A percentile compares a stretch with the other conserved stretches of the same genome.
Conservation (phyloP, 2,888 invertebrate genomes). For the Rhagonycha lutea region DNA sequence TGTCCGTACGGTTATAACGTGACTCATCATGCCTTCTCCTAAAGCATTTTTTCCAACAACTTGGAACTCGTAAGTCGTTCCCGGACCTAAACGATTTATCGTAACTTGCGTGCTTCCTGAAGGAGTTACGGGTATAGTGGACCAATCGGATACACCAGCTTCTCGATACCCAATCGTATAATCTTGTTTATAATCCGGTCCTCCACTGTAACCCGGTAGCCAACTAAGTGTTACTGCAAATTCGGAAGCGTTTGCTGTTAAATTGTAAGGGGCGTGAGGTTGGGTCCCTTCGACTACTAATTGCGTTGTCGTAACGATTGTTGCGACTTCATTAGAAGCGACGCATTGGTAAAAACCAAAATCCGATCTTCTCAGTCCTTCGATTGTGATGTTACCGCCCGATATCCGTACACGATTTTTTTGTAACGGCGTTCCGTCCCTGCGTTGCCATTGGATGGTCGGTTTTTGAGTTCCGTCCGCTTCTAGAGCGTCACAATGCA, state of each 20-base stretch:
- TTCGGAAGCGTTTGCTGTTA: conserved; percentile 86
- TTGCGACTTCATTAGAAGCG: conserved; percentile 93
- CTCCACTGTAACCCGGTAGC: conserved; percentile 95
- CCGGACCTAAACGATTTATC: conserved; percentile 87
- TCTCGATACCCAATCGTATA: conserved; percentile 95
- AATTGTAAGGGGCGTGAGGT: conserved; percentile 96
- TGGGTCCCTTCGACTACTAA: conserved; percentile 92
- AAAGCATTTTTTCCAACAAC: conserved; percentile 93
- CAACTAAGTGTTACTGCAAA: conserved; percentile 90
- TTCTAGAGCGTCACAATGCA: conserved; percentile 93
- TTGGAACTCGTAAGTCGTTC: conserved; percentile 94
- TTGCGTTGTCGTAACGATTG: conserved; percentile 88
- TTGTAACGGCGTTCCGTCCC: conserved; percentile 81
- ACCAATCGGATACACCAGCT: conserved; percentile 87
- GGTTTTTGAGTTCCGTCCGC: conserved; percentile 92
- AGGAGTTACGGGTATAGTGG: conserved; percentile 90
- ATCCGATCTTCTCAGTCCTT: conserved; percentile 83
- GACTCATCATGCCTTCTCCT: conserved; percentile 95
- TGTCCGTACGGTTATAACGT: conserved; percentile 86
- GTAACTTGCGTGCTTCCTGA: conserved; percentile 89
- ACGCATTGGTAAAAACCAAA: conserved; percentile 96
- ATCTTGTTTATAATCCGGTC: conserved; percentile 92
- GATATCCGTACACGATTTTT: conserved; percentile 76
- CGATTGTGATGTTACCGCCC: conserved; percentile 91
- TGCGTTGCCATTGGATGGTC: conserved; percentile 87